A percentile compares a stretch with the other conserved stretches of the same genome.
phyloP scores from a whole-genome alignment of 2,888 invertebrate genomes.

The Dasysyrphus albostriatus region DNA sequence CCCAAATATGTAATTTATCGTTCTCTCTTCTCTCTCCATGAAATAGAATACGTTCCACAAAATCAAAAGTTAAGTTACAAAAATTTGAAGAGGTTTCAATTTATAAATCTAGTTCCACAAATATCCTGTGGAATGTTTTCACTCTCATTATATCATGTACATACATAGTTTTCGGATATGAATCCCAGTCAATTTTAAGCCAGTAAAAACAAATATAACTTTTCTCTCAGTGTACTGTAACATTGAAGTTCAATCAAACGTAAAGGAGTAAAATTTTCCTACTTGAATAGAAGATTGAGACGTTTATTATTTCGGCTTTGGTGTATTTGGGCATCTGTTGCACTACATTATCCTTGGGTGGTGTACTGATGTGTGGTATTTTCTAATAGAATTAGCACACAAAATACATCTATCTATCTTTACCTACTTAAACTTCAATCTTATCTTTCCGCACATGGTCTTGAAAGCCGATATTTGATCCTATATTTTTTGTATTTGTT shows the following conservation, averaged over 20 bases:
- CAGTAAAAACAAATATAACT: background rate
- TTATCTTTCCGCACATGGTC: conserved; percentile 34
- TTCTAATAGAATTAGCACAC: conserved; percentile 63
- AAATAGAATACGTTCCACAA: background rate
- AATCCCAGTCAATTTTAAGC: no score
- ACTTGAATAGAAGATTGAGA: conserved; percentile 57
- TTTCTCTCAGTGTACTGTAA: background rate
- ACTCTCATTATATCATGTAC: no score
- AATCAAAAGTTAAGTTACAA: no score
- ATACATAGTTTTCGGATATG: no score
- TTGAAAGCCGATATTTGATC: conserved; percentile 59
- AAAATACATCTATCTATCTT: background rate
- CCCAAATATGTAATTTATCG: no score
- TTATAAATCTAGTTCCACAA: no score
- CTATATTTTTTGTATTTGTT: conserved; percentile 29
- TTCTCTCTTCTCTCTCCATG: no score
- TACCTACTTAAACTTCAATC: background rate
- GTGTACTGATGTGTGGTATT: conserved; percentile 59
- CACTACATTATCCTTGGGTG: conserved; percentile 49
- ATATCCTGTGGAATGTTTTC: no score
- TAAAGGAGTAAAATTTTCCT: conserved; percentile 63
- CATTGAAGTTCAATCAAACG: conserved; percentile 56
- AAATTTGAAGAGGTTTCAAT: no score
- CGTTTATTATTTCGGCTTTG: conserved; percentile 56
- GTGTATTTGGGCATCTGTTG: conserved; percentile 61